Conservation (phyloP, 2,888 invertebrate species). For the Zygogramma bicolorata region DNA sequence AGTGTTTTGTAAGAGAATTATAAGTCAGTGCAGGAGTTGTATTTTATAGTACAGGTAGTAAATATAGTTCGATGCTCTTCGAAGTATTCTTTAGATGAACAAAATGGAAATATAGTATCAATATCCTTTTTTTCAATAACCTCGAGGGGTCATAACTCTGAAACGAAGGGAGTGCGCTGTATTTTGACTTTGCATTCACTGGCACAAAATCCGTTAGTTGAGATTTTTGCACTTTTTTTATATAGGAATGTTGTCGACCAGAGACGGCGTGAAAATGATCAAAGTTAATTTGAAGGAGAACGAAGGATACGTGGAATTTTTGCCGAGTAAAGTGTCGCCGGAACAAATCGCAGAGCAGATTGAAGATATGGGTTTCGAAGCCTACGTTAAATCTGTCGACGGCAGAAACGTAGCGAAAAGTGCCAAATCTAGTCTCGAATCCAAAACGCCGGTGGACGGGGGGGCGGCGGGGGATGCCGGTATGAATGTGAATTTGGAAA, state of each 20-base stretch:
- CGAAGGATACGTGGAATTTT: constrained; percentile 75
- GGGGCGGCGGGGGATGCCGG: constrained; percentile 13
- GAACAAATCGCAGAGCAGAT: constrained; percentile 76
- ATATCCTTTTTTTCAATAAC: no score
- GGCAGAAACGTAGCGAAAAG: constrained; percentile 54
- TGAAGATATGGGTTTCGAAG: constrained; percentile 86
- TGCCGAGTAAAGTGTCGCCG: constrained; percentile 68
- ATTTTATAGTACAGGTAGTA: no score
- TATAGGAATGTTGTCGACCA: constrained; percentile 72
- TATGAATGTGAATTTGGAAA: constrained; percentile 57
- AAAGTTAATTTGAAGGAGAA: constrained; percentile 75
- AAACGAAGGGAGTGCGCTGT: no score
- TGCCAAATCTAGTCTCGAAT: background rate
- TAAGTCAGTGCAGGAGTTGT: no score
- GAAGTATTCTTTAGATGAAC: no score
- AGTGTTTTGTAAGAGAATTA: no score
- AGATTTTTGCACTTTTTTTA: no score
- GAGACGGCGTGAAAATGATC: constrained; percentile 73
- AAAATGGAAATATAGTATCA: no score
- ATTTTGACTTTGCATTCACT: no score
- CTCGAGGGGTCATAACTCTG: no score
- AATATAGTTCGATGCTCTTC: no score
- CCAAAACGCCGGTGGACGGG: constrained; percentile 25
- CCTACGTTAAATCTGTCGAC: constrained; percentile 68
- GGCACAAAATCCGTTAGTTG: no score